Evolutionary conservation across 2,113 vertebrate species (phyloP).

Genomic region (Shinisaurus crocodilurus): DNA sequence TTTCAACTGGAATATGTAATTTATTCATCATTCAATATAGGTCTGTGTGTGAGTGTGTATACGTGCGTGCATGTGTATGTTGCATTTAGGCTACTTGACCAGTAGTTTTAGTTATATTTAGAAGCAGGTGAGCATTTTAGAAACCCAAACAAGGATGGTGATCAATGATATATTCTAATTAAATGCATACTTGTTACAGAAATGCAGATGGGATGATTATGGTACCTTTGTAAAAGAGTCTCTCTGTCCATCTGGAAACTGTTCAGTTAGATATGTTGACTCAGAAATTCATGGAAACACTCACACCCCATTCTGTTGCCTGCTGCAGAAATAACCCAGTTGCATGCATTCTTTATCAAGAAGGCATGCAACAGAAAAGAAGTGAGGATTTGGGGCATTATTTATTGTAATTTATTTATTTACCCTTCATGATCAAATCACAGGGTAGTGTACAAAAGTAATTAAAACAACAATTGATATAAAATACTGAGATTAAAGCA

Average conservation of each 20-base stretch:
- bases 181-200: conserved; percentile 67
- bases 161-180: conserved; percentile 68
- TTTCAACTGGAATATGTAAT: conserved; percentile 75
- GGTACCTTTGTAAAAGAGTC: conserved; percentile 64
- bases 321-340: conserved; percentile 12
- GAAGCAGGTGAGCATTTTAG: conserved; percentile 73
- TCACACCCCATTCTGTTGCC: neutral
- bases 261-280: conserved; percentile 51
- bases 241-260: conserved; percentile 68
- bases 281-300: conserved; percentile 22
- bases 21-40: conserved; percentile 78
- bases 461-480: no score
- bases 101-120: conserved; percentile 76
- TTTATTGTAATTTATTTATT: no score
- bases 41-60: conserved; percentile 57
- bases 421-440: no score
- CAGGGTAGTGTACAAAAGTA: no score
- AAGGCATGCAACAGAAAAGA: conserved; percentile 1
- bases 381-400: neutral
- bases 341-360: neutral
- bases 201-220: conserved; percentile 66
- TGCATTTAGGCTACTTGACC: conserved; percentile 75
- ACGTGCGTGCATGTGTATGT: conserved; percentile 25
- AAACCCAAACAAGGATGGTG: conserved; percentile 74
- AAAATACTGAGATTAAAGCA: no score